Percentiles rank a stretch among this genome's conserved stretches.
Conservation (phyloP, 2,888 invertebrate species). For the Cephus pulcher region DNA sequence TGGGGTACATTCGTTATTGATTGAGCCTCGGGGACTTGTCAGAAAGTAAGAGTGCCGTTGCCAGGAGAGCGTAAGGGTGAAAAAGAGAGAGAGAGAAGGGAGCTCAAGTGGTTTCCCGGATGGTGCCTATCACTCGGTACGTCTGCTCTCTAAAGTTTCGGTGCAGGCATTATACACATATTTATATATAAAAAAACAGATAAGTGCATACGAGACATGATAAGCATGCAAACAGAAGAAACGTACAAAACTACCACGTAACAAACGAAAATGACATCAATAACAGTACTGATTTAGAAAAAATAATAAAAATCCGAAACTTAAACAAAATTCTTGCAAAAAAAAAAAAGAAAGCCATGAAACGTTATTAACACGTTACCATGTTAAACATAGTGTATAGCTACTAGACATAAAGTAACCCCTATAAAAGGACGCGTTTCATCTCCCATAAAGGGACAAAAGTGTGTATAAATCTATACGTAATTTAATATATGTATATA, state of each 20-base stretch:
- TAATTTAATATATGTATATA: neutral
- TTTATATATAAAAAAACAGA: slow-evolving; percentile 34
- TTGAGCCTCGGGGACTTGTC: slow-evolving; percentile 45
- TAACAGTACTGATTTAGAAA: neutral
- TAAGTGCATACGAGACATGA: slow-evolving; percentile 37
- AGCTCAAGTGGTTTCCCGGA: slow-evolving; percentile 46
- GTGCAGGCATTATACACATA: neutral
- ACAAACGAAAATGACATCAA: too few species aligned
- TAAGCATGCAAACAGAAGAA: neutral
- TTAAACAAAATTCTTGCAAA: neutral
- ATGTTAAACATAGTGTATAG: neutral
- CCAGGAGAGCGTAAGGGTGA: slow-evolving; percentile 24
- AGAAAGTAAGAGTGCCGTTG: slow-evolving; percentile 28
- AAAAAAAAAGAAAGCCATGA: neutral
- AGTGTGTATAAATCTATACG: neutral
- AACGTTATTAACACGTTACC: neutral
- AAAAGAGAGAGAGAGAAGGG: slow-evolving; percentile 31
- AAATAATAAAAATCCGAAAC: neutral
- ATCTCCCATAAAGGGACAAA: neutral
- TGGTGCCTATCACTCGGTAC: slow-evolving; percentile 54
- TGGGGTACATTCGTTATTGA: slow-evolving; percentile 49
- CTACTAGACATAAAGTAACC: neutral
- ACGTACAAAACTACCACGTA: neutral
- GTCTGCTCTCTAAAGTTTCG: slow-evolving; percentile 41
- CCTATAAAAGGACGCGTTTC: neutral